Evolutionary conservation across 2,888 invertebrate genomes (phyloP), one percentile per base, ranked within the genome.

Genomic region (Ischnus inquisitorius): DNA sequence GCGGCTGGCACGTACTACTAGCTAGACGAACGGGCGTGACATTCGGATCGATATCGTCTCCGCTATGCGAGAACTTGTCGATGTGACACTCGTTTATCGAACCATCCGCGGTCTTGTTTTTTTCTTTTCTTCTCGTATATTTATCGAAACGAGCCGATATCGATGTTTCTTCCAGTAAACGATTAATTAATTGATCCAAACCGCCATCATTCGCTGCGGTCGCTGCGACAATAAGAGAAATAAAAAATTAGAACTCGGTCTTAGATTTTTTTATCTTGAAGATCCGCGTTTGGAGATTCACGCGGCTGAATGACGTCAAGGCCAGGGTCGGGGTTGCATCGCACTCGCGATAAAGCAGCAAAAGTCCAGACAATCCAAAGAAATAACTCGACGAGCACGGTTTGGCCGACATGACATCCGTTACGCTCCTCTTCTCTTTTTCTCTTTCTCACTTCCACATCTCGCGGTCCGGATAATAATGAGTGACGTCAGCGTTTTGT

Each of bases 401-500:
- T 71, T 76, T 76, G 62, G 65, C 43, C 74, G 71, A 62, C 46
- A 43, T 41, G 69, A 51, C 83, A 76, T 75, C 79, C 83, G 83
- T 60, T 72, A 60, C 75, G 64, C 28, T 48, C 64, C 74, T 79
- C 10, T 6, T 79, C 10, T 6, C 34, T 34, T 34, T 34, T 8
- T 34, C 34, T 34, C 65, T 74, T 48, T 46, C 62, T 54, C 80
- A 46, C n/a, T 25, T 14, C 60, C n/a, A 60, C 60, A 28, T 64
- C 39, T 39, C 19, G 39, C 62, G 5, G 86, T 86, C 88, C 85
- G 86, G 86, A 19, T 88, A 87, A 88, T 88, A 87, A 86, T 81
- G 88, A 88, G 85, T 89, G 87, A 84, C 90, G 90, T 90, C 90
- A 90, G 83, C 85, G 85, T 78, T 88, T 89, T 82, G 87, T 75